Base-by-base conservation (phyloP, 2,113 vertebrate genomes). In the Chlorodrepanis virens region DNA sequence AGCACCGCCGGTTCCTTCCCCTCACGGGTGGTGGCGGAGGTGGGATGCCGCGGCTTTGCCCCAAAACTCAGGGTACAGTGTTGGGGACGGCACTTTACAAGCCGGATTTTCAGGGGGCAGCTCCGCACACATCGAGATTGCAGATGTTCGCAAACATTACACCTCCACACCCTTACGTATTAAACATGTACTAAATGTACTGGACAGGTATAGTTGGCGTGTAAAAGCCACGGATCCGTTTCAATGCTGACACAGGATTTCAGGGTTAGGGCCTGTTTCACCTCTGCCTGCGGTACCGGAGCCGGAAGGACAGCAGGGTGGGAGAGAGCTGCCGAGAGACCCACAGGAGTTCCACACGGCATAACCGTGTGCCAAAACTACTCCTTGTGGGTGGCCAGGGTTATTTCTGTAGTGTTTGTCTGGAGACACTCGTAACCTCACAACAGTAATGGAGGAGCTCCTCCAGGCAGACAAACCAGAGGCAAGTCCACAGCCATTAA, bases 271-370 rank as follows among this genome's bases (percentile, higher is more conserved):
- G 4, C 7, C 6, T 28, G 2, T 31, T 54, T 16, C 2, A 5
- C 0, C 16, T 53, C n/a, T 24, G 1, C 8, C 12, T 9, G 5
- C 44, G 39, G 52, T 6, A 6, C 0, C 4, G 5, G 14, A 1
- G 13, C 3, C 0, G 22, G n/a, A 20, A 20, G 2, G 18, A 2
- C 2, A 9, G 61, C 7, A 0, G 1, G 1, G 16, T 5, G 23
- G 13, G 7, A 15, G 23, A 8, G 3, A 0, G 0, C 18, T 57
- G 45, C 8, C 1, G 5, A 3, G n/a, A 40, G 13, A 31, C 13
- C 13, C 6, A 1, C 2, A 1, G 17, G 28, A 15, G 1, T 2
- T 33, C 7, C 1, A 0, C 12, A 2, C 6, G 12, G 7, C n/a
- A 11, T 10, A 42, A 3, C 6, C 42, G 14, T 53, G 56, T 12